phyloP scores from a whole-genome alignment of 2,113 vertebrate species.

The Smithornis capensis region DNA sequence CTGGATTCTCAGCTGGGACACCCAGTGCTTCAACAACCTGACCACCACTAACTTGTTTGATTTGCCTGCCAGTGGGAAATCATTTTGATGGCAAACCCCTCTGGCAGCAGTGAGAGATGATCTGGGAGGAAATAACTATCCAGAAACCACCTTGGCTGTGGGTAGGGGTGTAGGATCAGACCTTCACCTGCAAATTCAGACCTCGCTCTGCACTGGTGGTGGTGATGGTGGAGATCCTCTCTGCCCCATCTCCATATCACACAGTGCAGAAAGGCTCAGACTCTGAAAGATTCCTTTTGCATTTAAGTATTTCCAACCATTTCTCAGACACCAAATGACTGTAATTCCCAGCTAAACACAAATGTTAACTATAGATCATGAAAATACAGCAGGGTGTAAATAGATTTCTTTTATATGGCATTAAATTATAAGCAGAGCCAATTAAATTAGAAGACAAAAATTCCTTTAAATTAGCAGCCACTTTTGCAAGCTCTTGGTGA shows the following conservation, averaged over 20 bases:
- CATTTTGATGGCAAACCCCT: background rate
- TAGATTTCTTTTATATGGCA: background rate
- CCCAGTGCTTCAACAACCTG: accelerated
- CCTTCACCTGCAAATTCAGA: background rate
- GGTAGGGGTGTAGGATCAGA: background rate
- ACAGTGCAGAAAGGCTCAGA: background rate
- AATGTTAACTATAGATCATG: slow-evolving; percentile 36
- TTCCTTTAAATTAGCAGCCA: background rate
- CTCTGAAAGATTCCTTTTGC: background rate
- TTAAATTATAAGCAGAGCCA: slow-evolving; percentile 10
- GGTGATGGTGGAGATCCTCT: background rate
- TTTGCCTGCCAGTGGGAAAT: background rate
- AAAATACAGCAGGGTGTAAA: background rate
- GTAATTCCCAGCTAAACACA: slow-evolving; percentile 2
- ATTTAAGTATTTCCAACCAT: background rate
- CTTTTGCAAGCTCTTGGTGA: background rate
- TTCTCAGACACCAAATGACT: background rate
- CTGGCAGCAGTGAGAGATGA: background rate
- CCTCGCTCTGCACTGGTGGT: background rate
- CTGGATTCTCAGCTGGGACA: background rate
- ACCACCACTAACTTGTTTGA: background rate
- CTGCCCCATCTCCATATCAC: background rate
- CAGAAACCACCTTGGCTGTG: background rate
- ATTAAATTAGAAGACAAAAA: slow-evolving; percentile 13
- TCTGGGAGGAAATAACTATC: background rate